A percentile compares a stretch with the other conserved stretches of the same genome.
Evolutionary conservation across 2,113 vertebrate species (phyloP).

Genomic region (Phalacrocorax carbo): DNA sequence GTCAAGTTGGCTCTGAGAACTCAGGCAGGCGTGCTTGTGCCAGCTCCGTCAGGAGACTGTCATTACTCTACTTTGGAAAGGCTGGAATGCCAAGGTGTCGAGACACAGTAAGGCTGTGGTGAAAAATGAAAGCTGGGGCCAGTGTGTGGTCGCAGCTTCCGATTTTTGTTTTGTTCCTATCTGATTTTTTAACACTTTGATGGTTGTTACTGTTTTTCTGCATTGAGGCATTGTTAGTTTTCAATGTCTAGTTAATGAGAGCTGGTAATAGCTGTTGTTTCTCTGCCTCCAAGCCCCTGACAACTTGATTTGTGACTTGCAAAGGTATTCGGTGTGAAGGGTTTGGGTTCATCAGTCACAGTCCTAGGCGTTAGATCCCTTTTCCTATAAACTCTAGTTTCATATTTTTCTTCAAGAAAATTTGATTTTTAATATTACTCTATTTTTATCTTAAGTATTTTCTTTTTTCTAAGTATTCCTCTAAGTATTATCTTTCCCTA

Average conservation of each 20-base stretch:
- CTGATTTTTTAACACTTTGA: not conserved
- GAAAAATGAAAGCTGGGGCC: not conserved
- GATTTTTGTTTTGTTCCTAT: slow-evolving; percentile 1
- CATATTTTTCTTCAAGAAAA: not conserved
- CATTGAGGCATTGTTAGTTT: not conserved
- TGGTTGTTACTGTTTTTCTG: not conserved
- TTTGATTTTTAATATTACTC: not conserved
- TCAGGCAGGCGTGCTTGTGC: not conserved
- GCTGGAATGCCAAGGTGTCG: slow-evolving; percentile 18
- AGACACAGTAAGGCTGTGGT: not conserved
- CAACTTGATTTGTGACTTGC: not conserved
- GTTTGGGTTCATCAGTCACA: not conserved
- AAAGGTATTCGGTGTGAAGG: not conserved
- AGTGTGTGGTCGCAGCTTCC: not conserved
- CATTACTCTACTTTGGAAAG: slow-evolving; percentile 26
- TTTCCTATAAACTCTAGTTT: not conserved
- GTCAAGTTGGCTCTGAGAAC: slow-evolving; percentile 39
- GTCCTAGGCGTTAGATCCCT: not conserved
- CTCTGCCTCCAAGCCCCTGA: not conserved
- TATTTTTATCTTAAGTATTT: not conserved
- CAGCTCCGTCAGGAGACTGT: slow-evolving; percentile 22
- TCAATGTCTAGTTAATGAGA: not conserved
- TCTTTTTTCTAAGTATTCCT: not conserved
- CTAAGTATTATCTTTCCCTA: not conserved
- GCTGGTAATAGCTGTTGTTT: not conserved